Base-by-base conservation (phyloP, 2,888 invertebrate genomes). In the Xestoiulus laeticollis region DNA sequence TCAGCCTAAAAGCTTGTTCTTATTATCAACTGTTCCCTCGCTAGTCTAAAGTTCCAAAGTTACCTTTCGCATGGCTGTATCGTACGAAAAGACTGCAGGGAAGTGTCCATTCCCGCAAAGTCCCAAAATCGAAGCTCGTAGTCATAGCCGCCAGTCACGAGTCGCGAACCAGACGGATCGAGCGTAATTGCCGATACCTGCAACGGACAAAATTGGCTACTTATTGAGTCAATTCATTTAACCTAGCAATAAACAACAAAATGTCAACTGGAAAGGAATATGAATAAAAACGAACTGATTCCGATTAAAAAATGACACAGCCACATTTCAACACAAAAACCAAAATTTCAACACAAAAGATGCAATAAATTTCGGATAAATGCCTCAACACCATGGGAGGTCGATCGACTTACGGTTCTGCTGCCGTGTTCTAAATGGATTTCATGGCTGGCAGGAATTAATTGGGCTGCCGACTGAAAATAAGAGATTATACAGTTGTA, bases 111-210 rank as follows among this genome's bases (percentile, higher is more conserved):
- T 5, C 99, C 99, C 89, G 98, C 97, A 93, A 99, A 99, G 92
- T 99, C 99, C 98, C 98, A 99, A 90, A 99, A 96, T 87, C 96
- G 96, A 1, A 99, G 96, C 90, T 98, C 98, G 92, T 98, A 99
- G 92, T 99, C 99, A 38, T 97, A 95, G 0, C 98, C 97, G 0
- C 99, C 99, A 0, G 96, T 96, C 0, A 97, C 95, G 68, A 97
- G 92, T 0, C 99, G 94, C 0, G 98, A 97, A 0, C 99, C 99
- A 0, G 98, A 96, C 0, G 98, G 97, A 92, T 99, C 99, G 0
- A 97, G 95, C 0, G 96, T 95, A 1, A 99, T 92, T 0, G 98
- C 98, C 3, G 97, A 95, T 0, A 94, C 92, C 91, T 88, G 32
- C 10, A 30, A 87, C 14, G 14, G 12, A 16, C 38, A 85, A 43